These are phyloP conservation scores for Nansenia antarctica DNA, from an alignment of 2,113 vertebrate species.

Conservation along the genomic window DNA sequence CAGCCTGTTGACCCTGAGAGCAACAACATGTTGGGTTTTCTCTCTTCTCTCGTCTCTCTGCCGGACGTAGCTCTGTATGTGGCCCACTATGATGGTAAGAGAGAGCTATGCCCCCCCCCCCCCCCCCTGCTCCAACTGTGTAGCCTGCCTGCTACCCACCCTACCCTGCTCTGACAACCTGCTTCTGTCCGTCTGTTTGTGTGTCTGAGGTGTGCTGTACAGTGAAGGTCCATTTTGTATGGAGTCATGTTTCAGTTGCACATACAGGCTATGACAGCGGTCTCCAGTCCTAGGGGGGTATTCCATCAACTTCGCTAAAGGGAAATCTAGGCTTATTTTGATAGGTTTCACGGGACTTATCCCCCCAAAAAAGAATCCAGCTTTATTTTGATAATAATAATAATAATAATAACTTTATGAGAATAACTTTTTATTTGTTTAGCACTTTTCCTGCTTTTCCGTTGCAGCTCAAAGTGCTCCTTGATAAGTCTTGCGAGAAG, in stretches of 20 bases:
- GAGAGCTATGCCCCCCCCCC: neutral
- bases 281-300: no score
- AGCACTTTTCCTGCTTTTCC: no score
- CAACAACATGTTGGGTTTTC: constrained; percentile 50
- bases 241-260: neutral
- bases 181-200: no score
- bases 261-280: neutral
- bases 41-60: constrained; percentile 60
- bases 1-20: constrained; percentile 21
- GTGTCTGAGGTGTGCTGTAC: constrained; percentile 29
- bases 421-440: no score
- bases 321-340: no score
- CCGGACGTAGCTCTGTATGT: constrained; percentile 79
- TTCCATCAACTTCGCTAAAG: no score
- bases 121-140: neutral
- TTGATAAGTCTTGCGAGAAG: no score
- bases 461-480: no score
- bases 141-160: neutral
- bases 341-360: no score
- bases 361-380: no score
- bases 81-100: constrained; percentile 84
- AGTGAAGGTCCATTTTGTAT: constrained; percentile 23
- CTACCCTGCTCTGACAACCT: neutral
- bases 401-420: no score
- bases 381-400: no score